Evolutionary conservation across 2,888 invertebrate genomes (phyloP), one percentile per base, ranked within the genome.

Genomic region (Ptilodon capucinus): DNA sequence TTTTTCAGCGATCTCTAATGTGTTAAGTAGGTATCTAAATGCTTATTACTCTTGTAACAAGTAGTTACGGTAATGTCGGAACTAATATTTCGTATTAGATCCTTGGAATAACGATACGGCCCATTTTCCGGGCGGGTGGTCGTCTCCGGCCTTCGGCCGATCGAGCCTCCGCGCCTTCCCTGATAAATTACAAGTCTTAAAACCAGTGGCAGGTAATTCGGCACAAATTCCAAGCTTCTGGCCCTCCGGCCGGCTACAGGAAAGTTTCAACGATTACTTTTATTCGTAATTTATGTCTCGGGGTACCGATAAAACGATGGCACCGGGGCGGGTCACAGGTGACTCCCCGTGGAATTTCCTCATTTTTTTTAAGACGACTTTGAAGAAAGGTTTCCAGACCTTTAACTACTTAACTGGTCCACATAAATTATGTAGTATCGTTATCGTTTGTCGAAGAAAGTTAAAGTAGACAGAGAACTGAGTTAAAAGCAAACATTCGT

Each of bases 141-240:
- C 66, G 72, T 68, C 69, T 68, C 57, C 66, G 60, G 65, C 70
- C 72, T 65, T 64, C 61, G 71, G 77, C 76, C 79, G 79, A 83
- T 82, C 77, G 74, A 77, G 71, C 71, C 73, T 74, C 42, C 71
- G 74, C 74, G 74, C 76, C 77, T 74, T 68, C 74, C 63, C 90
- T 92, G 92, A 93, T 92, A 93, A 92, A 93, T 93, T 92, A 91
- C 91, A 84, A 84, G 90, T 88, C 91, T 92, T 92, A 90, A 87
- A 91, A 90, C 87, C 89, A 84, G 88, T 92, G 92, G 92, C 92
- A 92, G 92, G 92, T 92, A 92, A 92, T 92, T 87, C 84, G 79
- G 82, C 80, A 81, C 80, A 84, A 88, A 86, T 87, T 88, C 80
- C 81, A 74, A 64, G 76, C 76, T 71, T 68, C 71, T 79, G 74